Percentiles rank a stretch among this genome's conserved stretches.
phyloP scores from a whole-genome alignment of 1,140 invertebrate species.

The Meloidogyne hapla region DNA sequence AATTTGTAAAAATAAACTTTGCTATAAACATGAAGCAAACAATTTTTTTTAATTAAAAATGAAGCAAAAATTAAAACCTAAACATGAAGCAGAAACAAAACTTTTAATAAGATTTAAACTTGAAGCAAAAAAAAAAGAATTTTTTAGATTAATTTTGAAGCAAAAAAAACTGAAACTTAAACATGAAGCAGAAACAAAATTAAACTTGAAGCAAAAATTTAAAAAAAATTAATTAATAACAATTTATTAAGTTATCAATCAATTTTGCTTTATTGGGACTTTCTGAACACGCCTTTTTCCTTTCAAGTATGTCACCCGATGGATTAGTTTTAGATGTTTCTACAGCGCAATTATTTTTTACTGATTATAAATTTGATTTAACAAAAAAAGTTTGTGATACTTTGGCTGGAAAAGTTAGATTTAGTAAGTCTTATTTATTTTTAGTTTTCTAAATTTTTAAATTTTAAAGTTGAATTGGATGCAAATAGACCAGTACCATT shows the following conservation, averaged over 20 bases:
- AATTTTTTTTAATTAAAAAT: too few species aligned
- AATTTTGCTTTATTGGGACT: conserved; percentile 37
- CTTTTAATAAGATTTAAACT: too few species aligned
- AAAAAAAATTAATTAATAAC: too few species aligned
- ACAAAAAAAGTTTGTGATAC: conserved; percentile 36
- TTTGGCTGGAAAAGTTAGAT: conserved; percentile 26
- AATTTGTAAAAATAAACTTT: too few species aligned
- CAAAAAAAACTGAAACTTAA: too few species aligned
- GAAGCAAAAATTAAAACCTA: too few species aligned
- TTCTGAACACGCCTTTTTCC: conserved; percentile 29
- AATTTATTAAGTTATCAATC: conserved; percentile 34
- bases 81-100: too few species aligned
- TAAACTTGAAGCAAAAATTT: background rate
- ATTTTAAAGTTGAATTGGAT: conserved; percentile 41
- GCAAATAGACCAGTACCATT: conserved; percentile 40
- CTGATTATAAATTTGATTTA: conserved; percentile 36
- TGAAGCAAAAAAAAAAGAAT: too few species aligned
- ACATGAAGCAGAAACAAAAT: background rate
- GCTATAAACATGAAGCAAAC: too few species aligned
- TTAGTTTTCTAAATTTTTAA: background rate
- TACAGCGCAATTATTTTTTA: conserved; percentile 34
- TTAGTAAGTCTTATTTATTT: conserved; percentile 25
- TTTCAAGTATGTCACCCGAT: conserved; percentile 34
- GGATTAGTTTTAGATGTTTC: conserved; percentile 32
- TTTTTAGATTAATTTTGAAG: too few species aligned